Base-by-base conservation (phyloP, 92 coral and sea anemone genomes). In the Zoanthus gigantus region DNA sequence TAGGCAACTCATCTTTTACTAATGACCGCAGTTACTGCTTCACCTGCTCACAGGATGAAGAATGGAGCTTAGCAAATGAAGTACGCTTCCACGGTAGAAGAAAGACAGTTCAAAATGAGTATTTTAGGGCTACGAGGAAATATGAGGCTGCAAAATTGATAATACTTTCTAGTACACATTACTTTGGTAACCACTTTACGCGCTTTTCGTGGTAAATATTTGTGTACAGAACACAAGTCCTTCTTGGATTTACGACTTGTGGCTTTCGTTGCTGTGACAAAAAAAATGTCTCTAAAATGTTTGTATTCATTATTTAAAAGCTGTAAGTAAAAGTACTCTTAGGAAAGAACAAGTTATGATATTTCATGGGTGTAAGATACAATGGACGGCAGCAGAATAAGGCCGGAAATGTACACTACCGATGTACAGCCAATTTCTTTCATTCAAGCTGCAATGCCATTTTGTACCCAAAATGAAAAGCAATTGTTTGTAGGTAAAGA, bases 1-100 rank as follows among this genome's bases (percentile, higher is more conserved):
- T 93, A 93, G 86, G 68, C 42, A 67, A 79, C 56, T 78, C 94
- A 83, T 87, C 84, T 87, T 89, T 83, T 93, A 83, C 96, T 78
- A 78, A 87, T 84, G 84, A 84, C 89, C 88, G 69, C 29, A 63
- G 69, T 86, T 84, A 86, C 75, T 73, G 61, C 75, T 86, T 93
- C 88, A 90, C 89, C 91, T 93, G 93, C 71, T 83, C 75, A 34
- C 42, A 79, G 61, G 80, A 79, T 58, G 44, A 86, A 77, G 14
- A 65, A 78, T 77, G 78, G 81, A 50, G 79, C 54, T 23, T 71
- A 67, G 69, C 42, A 82, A 76, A 86, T 17, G 18, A 29, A 44
- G 29, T 52, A 9, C 60, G 15, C 66, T 84, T 42, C 46, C 16
- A 30, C 7, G 30, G 31, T 58, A 68, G 66, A 48, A 68, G 67